phyloP scores from a whole-genome alignment of 2,113 vertebrate genomes.

The Malurus alboscapulatus region DNA sequence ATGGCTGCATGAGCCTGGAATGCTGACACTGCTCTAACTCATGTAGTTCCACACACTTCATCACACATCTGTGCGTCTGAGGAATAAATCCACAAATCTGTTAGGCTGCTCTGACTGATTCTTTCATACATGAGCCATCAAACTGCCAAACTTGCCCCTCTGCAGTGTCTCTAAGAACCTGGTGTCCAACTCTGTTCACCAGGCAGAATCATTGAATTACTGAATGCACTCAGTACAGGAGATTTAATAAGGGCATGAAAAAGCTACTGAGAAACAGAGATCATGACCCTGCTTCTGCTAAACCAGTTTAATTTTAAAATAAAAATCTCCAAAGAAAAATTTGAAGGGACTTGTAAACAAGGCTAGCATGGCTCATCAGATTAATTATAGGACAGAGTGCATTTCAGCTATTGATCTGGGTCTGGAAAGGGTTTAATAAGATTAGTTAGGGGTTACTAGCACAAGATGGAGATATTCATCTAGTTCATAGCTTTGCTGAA shows the following conservation, averaged over 20 bases:
- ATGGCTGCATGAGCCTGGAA: background rate
- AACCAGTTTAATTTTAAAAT: constrained; percentile 38
- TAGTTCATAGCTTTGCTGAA: constrained; percentile 43
- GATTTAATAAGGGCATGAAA: constrained; percentile 35
- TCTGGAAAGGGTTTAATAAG: constrained; percentile 42
- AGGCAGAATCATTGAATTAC: constrained; percentile 28
- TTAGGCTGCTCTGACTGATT: background rate
- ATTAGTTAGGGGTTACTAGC: constrained; percentile 36
- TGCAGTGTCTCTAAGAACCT: background rate
- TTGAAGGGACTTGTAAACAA: background rate
- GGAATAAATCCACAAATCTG: background rate
- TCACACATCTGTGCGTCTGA: background rate
- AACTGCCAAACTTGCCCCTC: background rate
- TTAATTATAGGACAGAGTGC: constrained; percentile 53
- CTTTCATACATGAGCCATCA: background rate
- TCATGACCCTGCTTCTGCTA: constrained; percentile 10
- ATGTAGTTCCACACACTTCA: background rate
- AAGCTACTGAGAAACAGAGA: constrained; percentile 10
- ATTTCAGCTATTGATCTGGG: constrained; percentile 47
- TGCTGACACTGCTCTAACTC: background rate
- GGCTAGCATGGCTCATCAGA: background rate
- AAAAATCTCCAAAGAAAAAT: constrained; percentile 32
- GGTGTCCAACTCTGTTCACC: background rate
- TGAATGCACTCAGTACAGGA: background rate
- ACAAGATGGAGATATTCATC: constrained; percentile 6